These are phyloP conservation scores for Calyptomena viridis DNA, from an alignment of 2,113 vertebrate species.

Conservation along the genomic window DNA sequence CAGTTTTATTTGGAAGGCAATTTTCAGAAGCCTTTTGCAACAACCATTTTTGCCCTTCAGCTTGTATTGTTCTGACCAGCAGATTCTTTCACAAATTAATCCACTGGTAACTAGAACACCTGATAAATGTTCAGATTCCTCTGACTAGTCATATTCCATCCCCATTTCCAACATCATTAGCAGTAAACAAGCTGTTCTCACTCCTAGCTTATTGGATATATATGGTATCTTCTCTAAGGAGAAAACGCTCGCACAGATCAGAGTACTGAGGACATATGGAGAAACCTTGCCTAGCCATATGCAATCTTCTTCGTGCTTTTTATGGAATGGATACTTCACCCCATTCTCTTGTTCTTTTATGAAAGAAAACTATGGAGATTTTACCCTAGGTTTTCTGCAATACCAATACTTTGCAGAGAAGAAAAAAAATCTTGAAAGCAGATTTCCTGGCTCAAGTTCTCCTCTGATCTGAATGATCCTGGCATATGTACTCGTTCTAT, in stretches of 20 bases:
- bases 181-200: neutral
- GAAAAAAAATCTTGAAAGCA: neutral
- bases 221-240: neutral
- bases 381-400: neutral
- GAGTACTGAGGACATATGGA: neutral
- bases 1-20: neutral
- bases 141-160: neutral
- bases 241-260: neutral
- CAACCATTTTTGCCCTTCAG: neutral
- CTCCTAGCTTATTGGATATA: neutral
- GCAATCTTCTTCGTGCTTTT: neutral
- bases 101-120: neutral
- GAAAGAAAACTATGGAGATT: neutral
- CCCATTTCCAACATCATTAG: neutral
- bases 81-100: neutral
- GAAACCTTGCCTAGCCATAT: neutral
- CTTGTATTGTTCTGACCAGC: neutral
- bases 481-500: neutral
- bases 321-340: neutral
- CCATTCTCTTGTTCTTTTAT: neutral
- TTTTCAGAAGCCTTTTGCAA: neutral
- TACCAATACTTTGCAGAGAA: neutral
- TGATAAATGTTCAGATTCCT: neutral
- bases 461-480: neutral
- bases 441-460: neutral